These are phyloP conservation scores for Melitaea cinxia DNA, from an alignment of 1,140 invertebrate species.

Conservation along the genomic window DNA sequence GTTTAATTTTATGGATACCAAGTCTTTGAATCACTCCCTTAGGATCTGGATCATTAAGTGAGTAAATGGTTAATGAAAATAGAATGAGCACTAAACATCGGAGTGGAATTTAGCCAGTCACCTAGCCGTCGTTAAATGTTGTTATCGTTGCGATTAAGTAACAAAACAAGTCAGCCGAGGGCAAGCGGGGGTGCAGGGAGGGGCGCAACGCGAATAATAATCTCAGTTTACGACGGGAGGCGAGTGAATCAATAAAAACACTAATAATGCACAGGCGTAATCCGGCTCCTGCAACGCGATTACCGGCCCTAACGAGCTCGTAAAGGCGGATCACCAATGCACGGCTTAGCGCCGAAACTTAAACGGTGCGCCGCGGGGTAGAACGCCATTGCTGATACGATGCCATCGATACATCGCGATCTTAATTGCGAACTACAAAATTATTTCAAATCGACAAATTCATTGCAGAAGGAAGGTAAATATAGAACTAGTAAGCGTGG, in stretches of 20 bases:
- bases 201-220: constrained; percentile 75
- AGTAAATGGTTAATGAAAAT: constrained; percentile 81
- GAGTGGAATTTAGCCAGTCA: constrained; percentile 79
- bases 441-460: neutral
- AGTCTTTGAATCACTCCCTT: constrained; percentile 73
- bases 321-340: constrained; percentile 76
- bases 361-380: constrained; percentile 54
- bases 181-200: constrained; percentile 39
- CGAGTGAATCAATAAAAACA: constrained; percentile 82
- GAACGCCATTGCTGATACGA: constrained; percentile 15
- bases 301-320: constrained; percentile 79
- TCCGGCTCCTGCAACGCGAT: constrained; percentile 76
- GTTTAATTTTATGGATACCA: constrained; percentile 71
- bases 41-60: constrained; percentile 79
- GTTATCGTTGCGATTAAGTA: constrained; percentile 80
- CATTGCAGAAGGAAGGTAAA: neutral
- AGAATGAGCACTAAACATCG: constrained; percentile 81
- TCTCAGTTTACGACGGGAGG: constrained; percentile 79
- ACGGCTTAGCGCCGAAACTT: constrained; percentile 71
- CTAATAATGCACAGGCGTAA: constrained; percentile 81
- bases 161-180: constrained; percentile 72
- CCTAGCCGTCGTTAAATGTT: constrained; percentile 79
- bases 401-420: constrained; percentile 10
- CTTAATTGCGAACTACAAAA: neutral
- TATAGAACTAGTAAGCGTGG: too few species aligned